Base-by-base conservation (phyloP, 2,797 vertebrate genomes). In the Dallia pectoralis region DNA sequence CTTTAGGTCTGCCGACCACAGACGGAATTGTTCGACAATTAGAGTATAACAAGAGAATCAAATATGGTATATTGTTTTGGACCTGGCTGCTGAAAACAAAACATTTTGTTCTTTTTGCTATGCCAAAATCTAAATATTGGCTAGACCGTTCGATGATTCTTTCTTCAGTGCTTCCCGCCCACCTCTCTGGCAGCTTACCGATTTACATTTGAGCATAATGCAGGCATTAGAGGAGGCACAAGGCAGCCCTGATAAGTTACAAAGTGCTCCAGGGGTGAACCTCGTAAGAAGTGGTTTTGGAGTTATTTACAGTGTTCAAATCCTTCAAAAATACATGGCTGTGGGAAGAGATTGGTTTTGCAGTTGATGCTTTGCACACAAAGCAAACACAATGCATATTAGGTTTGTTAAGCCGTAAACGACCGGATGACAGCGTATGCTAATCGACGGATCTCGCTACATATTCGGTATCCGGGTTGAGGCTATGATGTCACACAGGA, bases 141-240 rank as follows among this genome's bases (percentile, higher is more conserved):
- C 91, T 91, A 87, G 91, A 91, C 89, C 89, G 87, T 87, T 91
- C 84, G 88, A 86, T 90, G 89, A 89, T 87, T 86, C 86, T 91
- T 92, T 89, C 89, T 91, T 90, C 85, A 86, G 87, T 88, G 86
- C 92, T 91, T 91, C 91, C 89, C 93, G 87, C 93, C 92, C 91
- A 92, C 93, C 87, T 90, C 92, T 91, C 90, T 91, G 90, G 91
- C 91, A 92, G 92, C 93, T 93, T 91, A 92, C 84, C 88, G 90
- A 93, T 94, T 94, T 93, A 93, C 90, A 93, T 93, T 93, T 90
- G 87, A 93, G 91, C 93, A 94, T 94, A 94, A 94, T 92, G 92
- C 92, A 88, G 84, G 91, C 92, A 92, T 91, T 91, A 93, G 91
- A 91, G 88, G 88, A 93, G 88, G 92, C 91, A 92, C 92, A 92